Percentiles rank a stretch among this genome's conserved stretches.
Conservation (phyloP, 2,797 vertebrate genomes). For the Nyctibius grandis region DNA sequence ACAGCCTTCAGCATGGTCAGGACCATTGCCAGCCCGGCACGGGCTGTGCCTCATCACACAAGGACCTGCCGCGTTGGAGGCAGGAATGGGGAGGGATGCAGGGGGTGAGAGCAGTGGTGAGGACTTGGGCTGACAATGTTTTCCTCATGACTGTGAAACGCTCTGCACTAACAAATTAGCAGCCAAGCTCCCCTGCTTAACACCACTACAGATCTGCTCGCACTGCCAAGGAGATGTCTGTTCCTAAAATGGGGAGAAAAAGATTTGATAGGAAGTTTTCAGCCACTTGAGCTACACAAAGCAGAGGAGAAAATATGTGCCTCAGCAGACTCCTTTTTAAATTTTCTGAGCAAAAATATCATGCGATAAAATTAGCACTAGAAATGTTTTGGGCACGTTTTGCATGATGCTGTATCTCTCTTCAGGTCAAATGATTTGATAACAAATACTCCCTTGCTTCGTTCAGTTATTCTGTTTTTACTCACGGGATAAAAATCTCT, state of each 20-base stretch:
- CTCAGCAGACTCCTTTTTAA: not conserved
- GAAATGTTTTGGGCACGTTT: not conserved
- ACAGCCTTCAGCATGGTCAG: not conserved
- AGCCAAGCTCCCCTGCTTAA: not conserved
- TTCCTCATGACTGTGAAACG: not conserved
- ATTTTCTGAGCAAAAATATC: not conserved
- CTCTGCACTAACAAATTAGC: not conserved
- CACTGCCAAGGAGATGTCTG: not conserved
- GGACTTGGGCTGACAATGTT: not conserved
- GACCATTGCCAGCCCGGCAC: not conserved
- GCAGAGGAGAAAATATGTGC: not conserved
- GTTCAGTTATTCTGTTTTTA: not conserved
- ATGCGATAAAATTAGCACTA: not conserved
- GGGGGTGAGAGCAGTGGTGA: not conserved
- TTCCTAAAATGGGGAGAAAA: not conserved
- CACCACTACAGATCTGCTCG: not conserved
- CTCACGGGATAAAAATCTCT: not conserved
- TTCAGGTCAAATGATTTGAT: not conserved
- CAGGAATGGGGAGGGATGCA: not conserved
- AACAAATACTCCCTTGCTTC: not conserved
- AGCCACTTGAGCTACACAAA: not conserved
- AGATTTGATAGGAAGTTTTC: not conserved
- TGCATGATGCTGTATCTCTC: not conserved
- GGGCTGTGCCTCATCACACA: not conserved
- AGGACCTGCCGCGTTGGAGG: accelerated